Base-by-base conservation (phyloP, 2,888 invertebrate species). In the Cephus spinipes region DNA sequence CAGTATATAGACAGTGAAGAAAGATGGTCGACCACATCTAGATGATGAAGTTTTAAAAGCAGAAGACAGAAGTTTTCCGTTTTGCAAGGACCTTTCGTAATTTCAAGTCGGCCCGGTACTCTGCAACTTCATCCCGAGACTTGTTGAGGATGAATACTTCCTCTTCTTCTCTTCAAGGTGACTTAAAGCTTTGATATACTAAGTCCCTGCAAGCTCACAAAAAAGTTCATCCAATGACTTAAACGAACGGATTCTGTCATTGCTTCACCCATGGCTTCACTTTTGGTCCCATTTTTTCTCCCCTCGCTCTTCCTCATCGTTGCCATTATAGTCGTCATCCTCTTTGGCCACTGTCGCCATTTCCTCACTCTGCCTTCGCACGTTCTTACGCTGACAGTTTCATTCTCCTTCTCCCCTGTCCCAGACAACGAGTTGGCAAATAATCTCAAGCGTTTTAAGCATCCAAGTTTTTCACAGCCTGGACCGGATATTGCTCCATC, bases 391-490 rank as follows among this genome's bases (percentile, higher is more conserved):
- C 1, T 6, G 15, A 6, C 1, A 55, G 55, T 9, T 15, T 55
- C 23, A 6, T 55, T 9, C 55, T 23, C 2, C 0, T 2, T 55
- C 55, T 55, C 23, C 23, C 23, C 55, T 55, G 2, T 55, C 23
- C 55, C 55, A 23, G 55, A 55, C 55, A 55, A 6, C 23, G 23
- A 23, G 55, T 35, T 73, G 11, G 32, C 74, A 77, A 79, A 80
- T 79, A 81, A 81, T 81, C 74, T 74, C 69, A 12, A 77, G 76
- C 69, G n/a, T 40, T 34, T 69, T 69, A 75, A 75, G 79, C 79
- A 75, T 77, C 80, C 75, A 68, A 77, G 31, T 71, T 79, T 79
- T 79, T 75, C 73, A 33, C 32, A 32, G 30, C 35, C 9, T 55
- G n/a, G 23, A 12, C 74, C 55, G 73, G 75, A 74, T 82, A 83